phyloP scores from a whole-genome alignment of 2,888 invertebrate genomes.

The Parnassius orleans region DNA sequence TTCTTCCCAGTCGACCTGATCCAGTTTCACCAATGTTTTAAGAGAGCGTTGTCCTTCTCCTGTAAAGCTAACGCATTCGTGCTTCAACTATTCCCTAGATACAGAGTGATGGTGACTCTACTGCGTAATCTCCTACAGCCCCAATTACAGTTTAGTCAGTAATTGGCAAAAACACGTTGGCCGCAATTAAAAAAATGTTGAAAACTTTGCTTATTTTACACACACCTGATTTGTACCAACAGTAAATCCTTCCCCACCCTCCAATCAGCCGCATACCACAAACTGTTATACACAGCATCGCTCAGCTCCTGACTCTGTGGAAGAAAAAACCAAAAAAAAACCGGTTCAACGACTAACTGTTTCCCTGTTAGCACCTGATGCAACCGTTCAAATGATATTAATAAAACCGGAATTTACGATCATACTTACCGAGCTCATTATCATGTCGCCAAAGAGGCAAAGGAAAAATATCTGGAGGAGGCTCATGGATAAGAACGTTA shows the following conservation, averaged over 20 bases:
- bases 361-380: slow-evolving; percentile 20
- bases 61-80: too few relatives aligned
- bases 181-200: too few relatives aligned
- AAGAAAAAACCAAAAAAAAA: slow-evolving; percentile 12
- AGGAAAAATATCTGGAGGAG: slow-evolving; percentile 52
- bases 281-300: slow-evolving; percentile 42
- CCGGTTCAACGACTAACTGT: slow-evolving; percentile 7
- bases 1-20: too few relatives aligned
- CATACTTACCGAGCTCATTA: slow-evolving; percentile 47
- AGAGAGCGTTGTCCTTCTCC: too few relatives aligned
- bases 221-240: slow-evolving; percentile 46
- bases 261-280: slow-evolving; percentile 43
- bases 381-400: slow-evolving; percentile 12
- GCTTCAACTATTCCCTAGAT: too few relatives aligned
- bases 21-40: too few relatives aligned
- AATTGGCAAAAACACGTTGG: too few relatives aligned
- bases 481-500: slow-evolving; percentile 49
- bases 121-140: too few relatives aligned
- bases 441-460: slow-evolving; percentile 52
- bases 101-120: too few relatives aligned
- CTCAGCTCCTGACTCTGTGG: slow-evolving; percentile 46
- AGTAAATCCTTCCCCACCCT: slow-evolving; percentile 36
- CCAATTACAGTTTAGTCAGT: too few relatives aligned
- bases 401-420: slow-evolving; percentile 16
- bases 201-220: not conserved